Percentiles rank a stretch among this genome's conserved stretches.
phyloP scores from a whole-genome alignment of 2,797 vertebrate species.

The Eremophila alpestris region DNA sequence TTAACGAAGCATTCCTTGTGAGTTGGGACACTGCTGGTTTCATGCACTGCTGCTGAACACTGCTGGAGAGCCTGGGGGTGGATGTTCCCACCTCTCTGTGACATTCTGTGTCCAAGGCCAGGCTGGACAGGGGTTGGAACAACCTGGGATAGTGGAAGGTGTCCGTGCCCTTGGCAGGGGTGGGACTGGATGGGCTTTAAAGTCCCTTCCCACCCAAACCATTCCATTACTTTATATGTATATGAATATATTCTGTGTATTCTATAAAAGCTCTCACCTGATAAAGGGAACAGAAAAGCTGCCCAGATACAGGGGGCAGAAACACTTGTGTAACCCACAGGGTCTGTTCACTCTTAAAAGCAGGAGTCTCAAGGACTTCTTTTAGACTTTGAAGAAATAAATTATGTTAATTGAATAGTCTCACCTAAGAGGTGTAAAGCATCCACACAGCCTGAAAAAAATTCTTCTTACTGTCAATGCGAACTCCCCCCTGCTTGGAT shows the following conservation, averaged over 20 bases:
- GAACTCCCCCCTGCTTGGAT: not conserved
- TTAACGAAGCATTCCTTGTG: constrained; percentile 98
- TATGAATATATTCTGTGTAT: not conserved
- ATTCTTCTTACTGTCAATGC: not conserved
- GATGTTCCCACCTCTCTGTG: not conserved
- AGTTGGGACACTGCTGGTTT: constrained; percentile 57
- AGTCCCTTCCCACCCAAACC: not conserved
- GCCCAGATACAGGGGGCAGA: not conserved
- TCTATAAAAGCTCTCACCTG: not conserved
- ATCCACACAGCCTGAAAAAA: not conserved
- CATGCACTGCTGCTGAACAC: not conserved
- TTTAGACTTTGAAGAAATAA: not conserved
- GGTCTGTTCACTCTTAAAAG: not conserved
- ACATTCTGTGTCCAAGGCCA: not conserved
- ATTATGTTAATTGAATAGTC: not conserved
- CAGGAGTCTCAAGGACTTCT: not conserved
- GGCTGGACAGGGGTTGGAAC: accelerated
- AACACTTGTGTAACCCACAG: not conserved
- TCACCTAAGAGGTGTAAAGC: not conserved
- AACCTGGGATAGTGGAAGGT: not conserved
- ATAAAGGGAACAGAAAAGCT: not conserved
- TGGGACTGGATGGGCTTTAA: not conserved
- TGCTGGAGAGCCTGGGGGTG: not conserved
- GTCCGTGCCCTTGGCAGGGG: not conserved
- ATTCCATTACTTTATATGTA: not conserved